Base-by-base conservation (phyloP, 2,113 vertebrate species). In the Motacilla alba region DNA sequence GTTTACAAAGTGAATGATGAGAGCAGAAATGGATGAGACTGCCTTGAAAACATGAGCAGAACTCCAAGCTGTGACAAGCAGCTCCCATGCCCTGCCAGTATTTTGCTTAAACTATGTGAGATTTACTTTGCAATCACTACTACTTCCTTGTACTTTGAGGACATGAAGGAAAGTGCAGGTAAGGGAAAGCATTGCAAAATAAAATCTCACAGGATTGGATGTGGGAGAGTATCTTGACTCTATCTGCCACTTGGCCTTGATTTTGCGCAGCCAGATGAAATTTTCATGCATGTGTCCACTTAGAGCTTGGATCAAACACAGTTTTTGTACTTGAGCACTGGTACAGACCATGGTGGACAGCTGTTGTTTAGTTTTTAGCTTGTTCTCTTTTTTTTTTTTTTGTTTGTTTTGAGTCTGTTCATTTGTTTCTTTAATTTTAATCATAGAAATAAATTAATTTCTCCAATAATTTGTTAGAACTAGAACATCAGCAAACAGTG, bases 21-120 rank as follows among this genome's bases (percentile, higher is more conserved):
- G 22, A 35, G 8, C 17, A 58, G 31, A 88, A 62, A 83, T 17
- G 15, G 24, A 70, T 55, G 24, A 70, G 24, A 35, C 3, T 22
- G 13, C 56, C 70, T 20, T n/a, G 37, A 80, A 77, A 85, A 74
- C 41, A 46, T 67, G 24, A 83, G 30, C 31, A 58, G 81, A 66
- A 8, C 39, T 77, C 83, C 47, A 68, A 50, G 30, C 31, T 56
- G 19, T 13, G 28, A n/a, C 0, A 23, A 86, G n/a, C 33, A 37
- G 35, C 21, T 73, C n/a, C 44, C 0, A 1, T 31, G 31, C 17
- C 50, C 39, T 37, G 35, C 26, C 28, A 62, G 22, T 0, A 0
- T 63, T 90, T 81, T 31, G 19, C 60, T 89, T 39, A 11, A 52
- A 9, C 49, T 63, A 8, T 17, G 12, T 59, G 59, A 80, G 35